Evolutionary conservation across 2,888 invertebrate genomes (phyloP).

Genomic region (Xestia rhomboidea): DNA sequence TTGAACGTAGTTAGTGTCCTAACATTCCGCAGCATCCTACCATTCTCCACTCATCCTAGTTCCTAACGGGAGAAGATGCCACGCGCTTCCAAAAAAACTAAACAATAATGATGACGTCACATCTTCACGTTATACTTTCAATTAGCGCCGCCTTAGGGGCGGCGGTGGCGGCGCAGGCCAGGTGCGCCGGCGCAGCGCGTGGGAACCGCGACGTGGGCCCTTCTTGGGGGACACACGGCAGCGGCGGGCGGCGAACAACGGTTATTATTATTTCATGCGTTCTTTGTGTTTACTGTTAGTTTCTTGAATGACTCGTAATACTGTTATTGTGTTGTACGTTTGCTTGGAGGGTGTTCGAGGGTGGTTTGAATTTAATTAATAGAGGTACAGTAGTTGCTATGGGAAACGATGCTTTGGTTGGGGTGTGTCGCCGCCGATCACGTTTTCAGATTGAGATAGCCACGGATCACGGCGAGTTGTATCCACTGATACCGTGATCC

Average conservation of each 20-base stretch:
- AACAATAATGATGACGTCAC: conserved; percentile 53
- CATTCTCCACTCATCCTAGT: conserved; percentile 8
- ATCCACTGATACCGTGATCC: no score
- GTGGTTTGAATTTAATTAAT: conserved; percentile 52
- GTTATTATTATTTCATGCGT: conserved; percentile 52
- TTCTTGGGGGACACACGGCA: conserved; percentile 66
- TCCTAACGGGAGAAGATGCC: conserved; percentile 39
- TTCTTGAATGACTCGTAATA: conserved; percentile 44
- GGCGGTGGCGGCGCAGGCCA: conserved; percentile 53
- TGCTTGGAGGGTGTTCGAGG: conserved; percentile 47
- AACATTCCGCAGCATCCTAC: background rate
- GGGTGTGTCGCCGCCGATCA: no score
- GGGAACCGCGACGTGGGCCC: conserved; percentile 51
- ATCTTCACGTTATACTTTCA: conserved; percentile 46
- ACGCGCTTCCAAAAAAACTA: conserved; percentile 56
- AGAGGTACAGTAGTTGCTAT: background rate
- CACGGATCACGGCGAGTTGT: no score
- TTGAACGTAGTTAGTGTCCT: background rate
- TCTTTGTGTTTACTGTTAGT: conserved; percentile 51
- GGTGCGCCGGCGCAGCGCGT: conserved; percentile 59
- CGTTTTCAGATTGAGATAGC: no score
- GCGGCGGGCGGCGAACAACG: conserved; percentile 62
- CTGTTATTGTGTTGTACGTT: conserved; percentile 46
- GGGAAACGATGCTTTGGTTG: background rate
- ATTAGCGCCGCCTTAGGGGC: conserved; percentile 61